phyloP scores from a whole-genome alignment of 2,888 invertebrate genomes.

The Diloba caeruleocephala region DNA sequence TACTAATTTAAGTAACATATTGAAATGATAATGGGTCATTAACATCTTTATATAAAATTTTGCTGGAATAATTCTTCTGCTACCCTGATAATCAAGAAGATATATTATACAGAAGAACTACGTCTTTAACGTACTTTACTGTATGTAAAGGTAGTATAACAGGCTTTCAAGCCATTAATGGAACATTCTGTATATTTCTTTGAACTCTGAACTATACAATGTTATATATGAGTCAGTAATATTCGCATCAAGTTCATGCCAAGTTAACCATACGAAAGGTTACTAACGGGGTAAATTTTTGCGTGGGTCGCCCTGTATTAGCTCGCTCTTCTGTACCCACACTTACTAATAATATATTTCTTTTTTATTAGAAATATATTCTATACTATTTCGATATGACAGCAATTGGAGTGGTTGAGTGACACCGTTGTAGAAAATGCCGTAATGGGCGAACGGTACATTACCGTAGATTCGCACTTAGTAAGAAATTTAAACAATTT shows the following conservation, averaged over 20 bases:
- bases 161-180: not conserved
- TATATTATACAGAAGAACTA: too few relatives aligned
- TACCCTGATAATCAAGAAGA: too few relatives aligned
- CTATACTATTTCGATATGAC: not conserved
- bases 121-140: too few relatives aligned
- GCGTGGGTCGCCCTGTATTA: slow-evolving; percentile 29
- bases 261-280: slow-evolving; percentile 41
- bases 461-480: too few relatives aligned
- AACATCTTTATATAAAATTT: too few relatives aligned
- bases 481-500: too few relatives aligned
- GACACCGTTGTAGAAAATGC: too few relatives aligned
- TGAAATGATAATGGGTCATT: too few relatives aligned
- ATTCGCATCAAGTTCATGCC: slow-evolving; percentile 23
- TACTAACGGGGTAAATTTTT: slow-evolving; percentile 13
- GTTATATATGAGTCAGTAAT: slow-evolving; percentile 8
- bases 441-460: too few relatives aligned
- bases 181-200: not conserved
- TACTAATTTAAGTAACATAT: too few relatives aligned
- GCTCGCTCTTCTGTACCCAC: not conserved
- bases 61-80: too few relatives aligned
- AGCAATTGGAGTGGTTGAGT: not conserved
- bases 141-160: not conserved
- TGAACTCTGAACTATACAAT: slow-evolving; percentile 21
- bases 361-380: not conserved
- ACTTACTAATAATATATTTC: not conserved